Evolutionary conservation across 2,888 invertebrate species (phyloP).

Genomic region (Agrotis ipsilon): DNA sequence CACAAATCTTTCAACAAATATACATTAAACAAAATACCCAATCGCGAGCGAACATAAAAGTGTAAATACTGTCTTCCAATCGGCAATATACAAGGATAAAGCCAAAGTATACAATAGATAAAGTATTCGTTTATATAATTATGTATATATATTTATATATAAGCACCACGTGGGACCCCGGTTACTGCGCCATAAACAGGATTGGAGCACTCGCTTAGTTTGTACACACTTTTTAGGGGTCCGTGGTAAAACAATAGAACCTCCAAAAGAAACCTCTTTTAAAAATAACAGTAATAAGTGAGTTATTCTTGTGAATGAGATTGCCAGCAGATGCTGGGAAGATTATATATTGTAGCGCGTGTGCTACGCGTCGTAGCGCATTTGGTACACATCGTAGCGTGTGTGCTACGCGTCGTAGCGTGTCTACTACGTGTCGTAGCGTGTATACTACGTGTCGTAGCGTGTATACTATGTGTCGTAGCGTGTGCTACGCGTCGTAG

Average conservation of each 20-base stretch:
- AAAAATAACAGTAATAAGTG: too few relatives aligned
- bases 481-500: background rate
- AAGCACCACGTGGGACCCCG: conserved; percentile 52
- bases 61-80: conserved; percentile 30
- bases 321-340: too few relatives aligned
- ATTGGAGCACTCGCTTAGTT: conserved; percentile 59
- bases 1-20: conserved; percentile 29
- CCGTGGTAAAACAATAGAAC: background rate
- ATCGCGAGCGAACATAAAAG: conserved; percentile 25
- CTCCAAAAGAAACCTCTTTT: too few relatives aligned
- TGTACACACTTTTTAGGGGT: conserved; percentile 50
- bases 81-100: conserved; percentile 23
- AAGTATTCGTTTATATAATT: conserved; percentile 49
- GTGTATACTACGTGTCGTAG: background rate
- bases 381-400: background rate
- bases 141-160: conserved; percentile 20
- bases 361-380: background rate
- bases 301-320: too few relatives aligned
- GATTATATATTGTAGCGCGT: background rate
- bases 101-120: conserved; percentile 45
- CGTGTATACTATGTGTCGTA: background rate
- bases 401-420: background rate
- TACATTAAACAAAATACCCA: conserved; percentile 32
- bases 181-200: conserved; percentile 66
- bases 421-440: background rate